Base-by-base conservation (phyloP, 2,797 vertebrate species). In the Pempheris klunzingeri region DNA sequence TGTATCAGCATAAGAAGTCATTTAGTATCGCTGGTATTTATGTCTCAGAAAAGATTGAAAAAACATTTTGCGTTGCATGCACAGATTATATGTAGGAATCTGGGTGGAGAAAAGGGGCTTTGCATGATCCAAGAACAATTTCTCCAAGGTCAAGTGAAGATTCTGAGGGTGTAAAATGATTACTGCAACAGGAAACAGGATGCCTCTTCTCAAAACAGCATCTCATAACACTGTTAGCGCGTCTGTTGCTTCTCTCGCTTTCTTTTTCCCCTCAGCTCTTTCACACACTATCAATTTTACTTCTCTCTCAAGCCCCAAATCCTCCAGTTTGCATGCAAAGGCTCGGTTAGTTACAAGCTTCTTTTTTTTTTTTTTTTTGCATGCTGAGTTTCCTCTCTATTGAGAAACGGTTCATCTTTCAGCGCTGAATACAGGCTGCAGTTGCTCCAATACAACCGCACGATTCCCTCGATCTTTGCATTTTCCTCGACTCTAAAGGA, bases 111-210 rank as follows among this genome's bases (percentile, higher is more conserved):
- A 66, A 58, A 43, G 41, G 15, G 55, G 63, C 58, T 71, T 43
- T 30, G 53, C 24, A 28, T 43, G 52, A 85, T 88, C 71, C 74
- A 64, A 77, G 78, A 83, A 83, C 71, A 82, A 82, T 84, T 87
- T 85, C 70, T 84, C 66, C 87, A 90, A 90, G 89, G 89, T 92
- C 88, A 92, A 85, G 79, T 71, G 74, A 80, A 88, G 78, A 84
- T 83, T 89, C 68, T 46, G 74, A 81, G 82, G 78, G 63, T 85
- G 77, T 86, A 73, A 90, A 87, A 82, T 77, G 82, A 92, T 90
- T 83, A 81, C 84, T 83, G 85, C 84, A 85, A 92, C 85, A 91
- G 89, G 89, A 93, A 93, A 90, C 89, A 89, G 85, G 87, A 91
- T 87, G 90, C 89, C 65, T 88, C 86, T 61, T 84, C 89, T 88